These are phyloP conservation scores for Poeciliopsis infans DNA, from an alignment of 2,797 vertebrate genomes.

Conservation along the genomic window DNA sequence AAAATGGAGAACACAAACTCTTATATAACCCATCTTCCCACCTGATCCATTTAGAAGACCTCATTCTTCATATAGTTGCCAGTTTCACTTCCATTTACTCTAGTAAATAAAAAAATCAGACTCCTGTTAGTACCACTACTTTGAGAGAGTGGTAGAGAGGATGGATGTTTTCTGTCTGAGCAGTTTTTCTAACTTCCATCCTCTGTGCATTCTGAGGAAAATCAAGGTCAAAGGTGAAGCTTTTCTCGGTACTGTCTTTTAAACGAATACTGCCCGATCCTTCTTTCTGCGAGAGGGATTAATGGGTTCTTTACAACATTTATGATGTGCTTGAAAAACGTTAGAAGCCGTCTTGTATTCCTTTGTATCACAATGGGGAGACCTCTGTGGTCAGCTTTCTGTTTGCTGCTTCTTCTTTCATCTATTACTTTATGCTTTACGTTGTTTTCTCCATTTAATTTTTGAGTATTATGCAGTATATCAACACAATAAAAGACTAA, in stretches of 20 bases:
- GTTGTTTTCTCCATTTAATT: background rate
- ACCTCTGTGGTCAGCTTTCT: slow-evolving; percentile 12
- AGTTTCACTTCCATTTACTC: background rate
- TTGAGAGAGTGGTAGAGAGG: background rate
- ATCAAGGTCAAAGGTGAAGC: slow-evolving; percentile 32
- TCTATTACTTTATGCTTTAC: background rate
- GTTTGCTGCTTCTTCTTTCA: background rate
- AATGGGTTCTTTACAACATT: slow-evolving; percentile 57
- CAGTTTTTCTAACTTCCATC: slow-evolving; percentile 5
- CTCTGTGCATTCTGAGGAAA: slow-evolving; percentile 15
- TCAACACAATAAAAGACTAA: background rate
- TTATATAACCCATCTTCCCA: background rate
- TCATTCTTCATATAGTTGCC: slow-evolving; percentile 3
- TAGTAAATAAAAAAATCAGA: slow-evolving; percentile 8
- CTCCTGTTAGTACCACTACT: background rate
- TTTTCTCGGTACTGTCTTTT: slow-evolving; percentile 31
- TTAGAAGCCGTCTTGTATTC: slow-evolving; percentile 23
- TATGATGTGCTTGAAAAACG: slow-evolving; percentile 44
- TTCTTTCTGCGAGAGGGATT: slow-evolving; percentile 41
- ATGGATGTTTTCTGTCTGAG: slow-evolving; percentile 11
- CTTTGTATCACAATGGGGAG: slow-evolving; percentile 18
- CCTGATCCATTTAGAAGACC: slow-evolving; percentile 6
- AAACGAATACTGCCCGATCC: slow-evolving; percentile 29
- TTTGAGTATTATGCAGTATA: background rate
- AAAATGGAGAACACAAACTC: slow-evolving; percentile 9